Evolutionary conservation across 2,888 invertebrate species (phyloP), one percentile per base, ranked within the genome.

Genomic region (Rhamnusium bicolor): DNA sequence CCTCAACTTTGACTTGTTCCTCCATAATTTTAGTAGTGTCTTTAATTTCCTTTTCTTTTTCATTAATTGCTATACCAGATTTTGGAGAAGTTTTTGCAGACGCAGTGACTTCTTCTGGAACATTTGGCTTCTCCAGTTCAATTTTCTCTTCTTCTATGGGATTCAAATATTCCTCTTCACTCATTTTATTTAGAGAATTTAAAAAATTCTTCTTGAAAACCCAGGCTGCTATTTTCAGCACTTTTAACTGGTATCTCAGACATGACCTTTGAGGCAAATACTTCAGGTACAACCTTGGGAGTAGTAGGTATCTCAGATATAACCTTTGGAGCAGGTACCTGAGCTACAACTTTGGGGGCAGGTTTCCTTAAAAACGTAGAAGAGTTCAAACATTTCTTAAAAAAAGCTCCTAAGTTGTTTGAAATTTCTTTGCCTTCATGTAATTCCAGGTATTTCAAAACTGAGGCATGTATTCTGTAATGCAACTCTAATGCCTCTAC

Each of bases 401-500:
- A 93, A 53, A 92, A 88, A 83, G 90, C 90, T 10, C 91, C 93
- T 2, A 91, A 87, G 56, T 90, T 91, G 77, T 88, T 90, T 61
- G 90, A 90, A 78, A 94, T 89, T 0, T 91, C 90, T 87, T 93
- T 93, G 60, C 92, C 93, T 83, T 94, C 94, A 80, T 94, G 92
- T 76, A 93, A 91, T 84, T 95, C 94, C 29, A 98, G 89, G 86
- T 93, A 94, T 88, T 97, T 98, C 4, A 98, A 89, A 82, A 96
- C 94, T n/a, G 95, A 94, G 0, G 96, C 94, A 86, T 98, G 96
- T 69, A 96, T 94, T 83, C 98, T 91, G 84, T 94, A 94, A 84
- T 93, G 93, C 21, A 95, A 90, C 89, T 98, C 98, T 40, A 98
- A 88, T 0, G 96, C 95, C 90, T 98, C 98, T 58, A 98, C 93